These are phyloP conservation scores for Thalassarche chlororhynchos DNA, from an alignment of 2,113 vertebrate genomes.

Conservation along the genomic window DNA sequence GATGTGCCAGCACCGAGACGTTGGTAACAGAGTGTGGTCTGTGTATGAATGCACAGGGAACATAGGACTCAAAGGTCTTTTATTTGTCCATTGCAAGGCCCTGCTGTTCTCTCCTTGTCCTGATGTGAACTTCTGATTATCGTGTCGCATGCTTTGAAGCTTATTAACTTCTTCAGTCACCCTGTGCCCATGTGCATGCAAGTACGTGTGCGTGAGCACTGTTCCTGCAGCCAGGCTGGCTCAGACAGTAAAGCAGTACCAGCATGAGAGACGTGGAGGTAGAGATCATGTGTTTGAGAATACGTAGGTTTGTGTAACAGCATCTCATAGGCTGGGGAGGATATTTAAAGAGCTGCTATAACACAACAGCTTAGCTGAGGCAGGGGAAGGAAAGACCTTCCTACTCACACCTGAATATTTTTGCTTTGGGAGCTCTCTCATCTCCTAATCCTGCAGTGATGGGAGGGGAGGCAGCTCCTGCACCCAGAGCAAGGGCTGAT, in stretches of 20 bases:
- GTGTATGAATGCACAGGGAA: not conserved
- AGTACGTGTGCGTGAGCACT: not conserved
- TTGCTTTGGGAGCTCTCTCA: not conserved
- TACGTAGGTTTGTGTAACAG: not conserved
- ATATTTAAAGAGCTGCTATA: not conserved
- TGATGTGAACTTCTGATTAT: conserved; percentile 21
- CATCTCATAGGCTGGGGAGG: not conserved
- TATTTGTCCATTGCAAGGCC: not conserved
- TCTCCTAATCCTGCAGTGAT: not conserved
- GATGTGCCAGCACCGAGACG: not conserved
- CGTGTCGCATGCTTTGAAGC: not conserved
- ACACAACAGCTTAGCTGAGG: not conserved
- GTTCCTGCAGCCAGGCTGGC: not conserved
- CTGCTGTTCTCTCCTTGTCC: not conserved
- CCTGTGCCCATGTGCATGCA: not conserved
- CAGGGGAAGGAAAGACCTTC: not conserved
- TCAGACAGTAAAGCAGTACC: not conserved
- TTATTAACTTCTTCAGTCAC: not conserved
- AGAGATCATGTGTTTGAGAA: not conserved
- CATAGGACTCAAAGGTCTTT: not conserved
- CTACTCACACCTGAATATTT: not conserved
- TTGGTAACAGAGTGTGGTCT: not conserved
- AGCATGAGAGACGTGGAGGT: not conserved
- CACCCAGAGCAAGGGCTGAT: not conserved
- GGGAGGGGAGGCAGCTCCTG: not conserved